Evolutionary conservation across 2,113 vertebrate genomes (phyloP), one percentile per base, ranked within the genome.

Genomic region (Phrynocephalus versicolor): DNA sequence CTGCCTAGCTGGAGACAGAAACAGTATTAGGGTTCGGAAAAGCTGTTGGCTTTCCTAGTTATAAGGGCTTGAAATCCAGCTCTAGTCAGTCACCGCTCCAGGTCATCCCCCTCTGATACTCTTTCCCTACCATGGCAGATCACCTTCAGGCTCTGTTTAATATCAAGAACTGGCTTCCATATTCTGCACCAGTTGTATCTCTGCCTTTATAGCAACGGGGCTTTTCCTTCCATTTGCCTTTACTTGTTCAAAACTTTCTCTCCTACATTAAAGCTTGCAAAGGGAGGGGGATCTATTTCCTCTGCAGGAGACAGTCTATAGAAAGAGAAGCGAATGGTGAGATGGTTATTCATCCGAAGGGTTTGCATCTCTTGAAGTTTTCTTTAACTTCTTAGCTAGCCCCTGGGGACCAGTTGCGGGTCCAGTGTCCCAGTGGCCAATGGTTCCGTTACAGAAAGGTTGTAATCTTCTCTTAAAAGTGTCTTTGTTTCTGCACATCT

Each of bases 401-500:
- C 84, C 89, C 90, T 91, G 88, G 86, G 84, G 88, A 88, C 1
- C 12, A 81, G 67, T 85, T 51, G 27, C 77, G 64, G 77, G 84
- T 64, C 58, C 45, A 67, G 33, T 89, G 91, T 71, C 89, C 89
- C 91, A 84, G 85, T 88, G 82, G 86, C 91, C 93, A 90, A 81
- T 85, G 81, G 77, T 94, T 84, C 70, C 83, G 82, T 90, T 90
- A 79, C 77, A 92, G 70, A 82, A 84, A 84, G 73, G 89, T 87
- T 88, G 92, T 89, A 86, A 85, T 87, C 58, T 76, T 84, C 73
- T 90, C 83, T 70, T 82, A 18, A 81, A 88, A 88, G 92, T 81
- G 92, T 95, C 95, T 95, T 93, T n/a, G 75, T 94, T 93, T 92
- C 91, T 91, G 92, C 89, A 92, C 88, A 90, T 90, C 93, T 90